Evolutionary conservation across 2,797 vertebrate species (phyloP).

Genomic region (Cossypha heuglini): DNA sequence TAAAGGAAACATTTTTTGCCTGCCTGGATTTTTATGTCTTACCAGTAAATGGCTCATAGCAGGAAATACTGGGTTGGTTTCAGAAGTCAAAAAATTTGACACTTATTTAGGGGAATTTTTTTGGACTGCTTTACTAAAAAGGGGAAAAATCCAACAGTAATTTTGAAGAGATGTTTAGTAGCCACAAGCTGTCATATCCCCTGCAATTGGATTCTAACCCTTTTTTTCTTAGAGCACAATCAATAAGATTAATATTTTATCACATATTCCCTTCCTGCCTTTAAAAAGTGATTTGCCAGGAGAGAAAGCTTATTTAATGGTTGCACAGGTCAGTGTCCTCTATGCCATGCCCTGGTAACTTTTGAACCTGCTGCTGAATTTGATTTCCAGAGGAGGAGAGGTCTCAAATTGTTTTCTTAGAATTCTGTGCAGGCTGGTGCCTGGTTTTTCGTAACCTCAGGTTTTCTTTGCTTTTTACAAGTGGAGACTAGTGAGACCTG

Average conservation of each 20-base stretch:
- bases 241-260: conserved; percentile 27
- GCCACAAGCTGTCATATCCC: not conserved
- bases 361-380: not conserved
- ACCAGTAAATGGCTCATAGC: not conserved
- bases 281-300: not conserved
- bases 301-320: not conserved
- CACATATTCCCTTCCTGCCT: not conserved
- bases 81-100: not conserved
- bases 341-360: not conserved
- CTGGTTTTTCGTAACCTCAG: not conserved
- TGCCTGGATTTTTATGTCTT: not conserved
- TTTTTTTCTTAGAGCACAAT: not conserved
- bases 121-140: not conserved
- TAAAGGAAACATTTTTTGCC: not conserved
- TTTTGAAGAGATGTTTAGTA: not conserved
- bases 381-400: not conserved
- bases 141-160: not conserved
- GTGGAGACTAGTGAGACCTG: not conserved
- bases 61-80: not conserved
- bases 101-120: not conserved
- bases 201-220: not conserved
- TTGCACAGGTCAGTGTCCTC: not conserved
- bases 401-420: not conserved
- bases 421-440: not conserved
- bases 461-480: not conserved